A percentile compares a stretch with the other conserved stretches of the same genome.
Evolutionary conservation across 1,140 invertebrate genomes (phyloP).

Genomic region (Thaumetopoea pityocampa): DNA sequence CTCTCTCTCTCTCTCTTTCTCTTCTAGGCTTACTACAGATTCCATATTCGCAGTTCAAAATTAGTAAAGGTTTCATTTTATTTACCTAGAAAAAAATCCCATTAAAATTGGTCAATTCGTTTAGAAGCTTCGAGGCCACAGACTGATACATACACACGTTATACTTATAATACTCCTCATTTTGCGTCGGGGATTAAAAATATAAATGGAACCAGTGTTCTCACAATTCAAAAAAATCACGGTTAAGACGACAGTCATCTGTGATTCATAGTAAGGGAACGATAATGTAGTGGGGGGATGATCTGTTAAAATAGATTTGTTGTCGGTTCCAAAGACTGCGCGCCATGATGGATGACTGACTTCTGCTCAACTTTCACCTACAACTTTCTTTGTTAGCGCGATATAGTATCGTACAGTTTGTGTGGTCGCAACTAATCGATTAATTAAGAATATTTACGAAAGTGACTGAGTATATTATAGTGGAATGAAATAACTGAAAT

Average conservation of each 20-base stretch:
- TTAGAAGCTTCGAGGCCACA: too few species aligned
- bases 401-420: conserved; percentile 44
- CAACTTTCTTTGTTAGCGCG: conserved; percentile 32
- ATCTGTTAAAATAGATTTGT: conserved; percentile 67
- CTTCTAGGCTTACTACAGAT: too few species aligned
- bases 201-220: too few species aligned
- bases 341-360: conserved; percentile 55
- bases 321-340: conserved; percentile 49
- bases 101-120: too few species aligned
- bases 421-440: conserved; percentile 24
- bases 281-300: conserved; percentile 61
- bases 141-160: too few species aligned
- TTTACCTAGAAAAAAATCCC: too few species aligned
- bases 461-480: conserved; percentile 53
- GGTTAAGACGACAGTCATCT: conserved; percentile 20
- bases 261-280: conserved; percentile 30
- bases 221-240: too few species aligned
- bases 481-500: conserved; percentile 23
- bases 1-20: too few species aligned
- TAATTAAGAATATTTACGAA: conserved; percentile 38
- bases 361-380: conserved; percentile 48
- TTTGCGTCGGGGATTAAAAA: too few species aligned
- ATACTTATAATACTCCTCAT: too few species aligned
- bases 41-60: too few species aligned
- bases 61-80: too few species aligned